A percentile compares a stretch with the other conserved stretches of the same genome.
These are phyloP conservation scores for Ectropis crepuscularia DNA, from an alignment of 2,888 invertebrate species.

Conservation along the genomic window DNA sequence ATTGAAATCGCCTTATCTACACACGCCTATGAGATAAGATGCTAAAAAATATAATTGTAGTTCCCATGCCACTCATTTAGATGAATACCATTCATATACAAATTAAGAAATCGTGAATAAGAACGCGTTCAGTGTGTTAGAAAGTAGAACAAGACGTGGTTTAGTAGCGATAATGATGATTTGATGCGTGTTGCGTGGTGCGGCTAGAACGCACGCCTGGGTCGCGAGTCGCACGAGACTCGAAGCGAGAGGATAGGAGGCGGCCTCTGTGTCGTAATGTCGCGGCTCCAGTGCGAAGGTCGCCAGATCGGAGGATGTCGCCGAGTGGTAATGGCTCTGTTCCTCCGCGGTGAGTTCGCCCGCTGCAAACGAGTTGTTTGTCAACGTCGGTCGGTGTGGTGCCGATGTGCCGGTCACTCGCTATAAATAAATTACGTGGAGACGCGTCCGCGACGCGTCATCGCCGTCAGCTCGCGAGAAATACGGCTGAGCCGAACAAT, in stretches of 20 bases:
- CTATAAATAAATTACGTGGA: constrained; percentile 73
- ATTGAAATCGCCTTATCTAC: too few species aligned
- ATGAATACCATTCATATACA: background rate
- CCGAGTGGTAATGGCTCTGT: constrained; percentile 57
- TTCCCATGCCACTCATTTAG: too few species aligned
- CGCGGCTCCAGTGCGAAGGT: constrained; percentile 56
- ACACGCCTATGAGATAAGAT: too few species aligned
- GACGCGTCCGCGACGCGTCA: constrained; percentile 51
- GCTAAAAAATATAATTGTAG: too few species aligned
- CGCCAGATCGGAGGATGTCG: constrained; percentile 55
- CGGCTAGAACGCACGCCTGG: constrained; percentile 1
- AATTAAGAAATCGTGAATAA: background rate
- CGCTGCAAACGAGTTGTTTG: constrained; percentile 71
- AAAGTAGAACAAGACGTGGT: constrained; percentile 24
- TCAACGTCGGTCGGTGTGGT: constrained; percentile 71
- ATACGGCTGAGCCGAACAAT: constrained; percentile 54
- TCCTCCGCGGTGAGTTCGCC: constrained; percentile 49
- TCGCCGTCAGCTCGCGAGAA: constrained; percentile 52
- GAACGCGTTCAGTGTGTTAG: constrained; percentile 1
- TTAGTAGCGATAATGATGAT: constrained; percentile 13
- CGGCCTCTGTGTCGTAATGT: constrained; percentile 47
- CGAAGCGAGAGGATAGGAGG: constrained; percentile 31
- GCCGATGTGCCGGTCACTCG: constrained; percentile 60
- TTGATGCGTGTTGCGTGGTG: constrained; percentile 18
- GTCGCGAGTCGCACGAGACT: constrained; percentile 3